These are phyloP conservation scores for Cephalopterus ornatus DNA, from an alignment of 2,113 vertebrate species.

Conservation along the genomic window DNA sequence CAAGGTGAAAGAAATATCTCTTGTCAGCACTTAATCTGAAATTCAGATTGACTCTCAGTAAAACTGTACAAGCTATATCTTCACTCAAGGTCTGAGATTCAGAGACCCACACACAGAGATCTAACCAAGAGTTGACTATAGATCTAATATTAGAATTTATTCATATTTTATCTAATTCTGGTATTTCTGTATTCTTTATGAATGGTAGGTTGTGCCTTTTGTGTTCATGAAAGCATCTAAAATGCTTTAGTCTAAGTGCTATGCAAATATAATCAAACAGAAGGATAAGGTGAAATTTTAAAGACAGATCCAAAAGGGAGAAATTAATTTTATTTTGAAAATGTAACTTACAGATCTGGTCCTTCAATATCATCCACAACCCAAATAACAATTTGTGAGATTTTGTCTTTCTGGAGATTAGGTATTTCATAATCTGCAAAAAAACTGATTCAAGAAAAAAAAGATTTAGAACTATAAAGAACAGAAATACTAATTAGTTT, in stretches of 20 bases:
- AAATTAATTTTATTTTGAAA: neutral
- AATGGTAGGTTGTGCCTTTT: neutral
- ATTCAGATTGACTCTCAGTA: neutral
- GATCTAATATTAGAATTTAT: neutral
- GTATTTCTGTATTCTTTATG: neutral
- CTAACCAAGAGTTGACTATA: neutral
- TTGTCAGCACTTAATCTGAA: neutral
- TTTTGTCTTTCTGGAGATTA: constrained; percentile 67
- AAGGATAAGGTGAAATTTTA: neutral
- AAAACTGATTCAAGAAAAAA: constrained; percentile 61
- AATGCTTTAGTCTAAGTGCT: neutral
- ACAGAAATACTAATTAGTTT: neutral
- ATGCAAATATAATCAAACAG: neutral
- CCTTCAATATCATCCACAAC: constrained; percentile 75
- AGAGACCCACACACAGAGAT: neutral
- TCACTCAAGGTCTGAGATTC: neutral
- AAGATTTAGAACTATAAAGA: neutral
- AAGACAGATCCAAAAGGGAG: neutral
- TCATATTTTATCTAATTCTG: neutral
- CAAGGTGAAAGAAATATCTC: neutral
- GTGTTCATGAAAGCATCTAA: neutral
- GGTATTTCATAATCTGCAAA: constrained; percentile 80
- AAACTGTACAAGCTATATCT: neutral
- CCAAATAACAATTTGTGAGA: constrained; percentile 74
- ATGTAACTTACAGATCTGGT: constrained; percentile 66